These are phyloP conservation scores for Limnothrissa miodon DNA, from an alignment of 2,113 vertebrate species.

Conservation along the genomic window DNA sequence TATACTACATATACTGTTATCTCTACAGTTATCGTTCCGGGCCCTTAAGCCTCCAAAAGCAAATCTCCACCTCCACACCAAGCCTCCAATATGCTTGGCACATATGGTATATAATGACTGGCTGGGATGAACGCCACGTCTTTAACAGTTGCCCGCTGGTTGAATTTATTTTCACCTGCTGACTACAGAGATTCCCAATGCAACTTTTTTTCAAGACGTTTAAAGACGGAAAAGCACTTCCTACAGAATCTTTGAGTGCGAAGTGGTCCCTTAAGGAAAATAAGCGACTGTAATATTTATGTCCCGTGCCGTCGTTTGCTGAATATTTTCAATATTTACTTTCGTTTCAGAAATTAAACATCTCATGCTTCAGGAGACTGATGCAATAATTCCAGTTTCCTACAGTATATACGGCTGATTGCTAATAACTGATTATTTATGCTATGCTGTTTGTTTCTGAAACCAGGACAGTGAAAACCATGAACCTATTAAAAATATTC, in stretches of 20 bases:
- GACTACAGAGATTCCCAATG: conserved; percentile 4
- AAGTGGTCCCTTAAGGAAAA: background rate
- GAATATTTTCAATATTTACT: too few relatives aligned
- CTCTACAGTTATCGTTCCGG: too few relatives aligned
- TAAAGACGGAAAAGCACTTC: background rate
- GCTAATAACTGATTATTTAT: too few relatives aligned
- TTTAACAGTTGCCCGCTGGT: background rate
- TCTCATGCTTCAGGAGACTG: background rate
- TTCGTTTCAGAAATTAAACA: too few relatives aligned
- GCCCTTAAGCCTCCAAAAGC: too few relatives aligned
- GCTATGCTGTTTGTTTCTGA: conserved; percentile 42
- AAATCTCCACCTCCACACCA: background rate
- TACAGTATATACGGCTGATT: background rate
- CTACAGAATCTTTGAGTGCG: background rate
- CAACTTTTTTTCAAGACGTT: background rate
- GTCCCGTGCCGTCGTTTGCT: too few relatives aligned
- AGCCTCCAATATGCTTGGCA: background rate
- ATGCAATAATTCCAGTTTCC: background rate
- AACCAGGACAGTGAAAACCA: too few relatives aligned
- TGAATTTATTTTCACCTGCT: background rate
- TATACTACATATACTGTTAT: too few relatives aligned
- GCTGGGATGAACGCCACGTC: background rate
- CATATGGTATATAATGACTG: background rate
- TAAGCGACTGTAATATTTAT: too few relatives aligned
- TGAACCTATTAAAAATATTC: too few relatives aligned